These are phyloP conservation scores for Liasis olivaceus DNA, from an alignment of 2,797 vertebrate genomes.

Conservation along the genomic window DNA sequence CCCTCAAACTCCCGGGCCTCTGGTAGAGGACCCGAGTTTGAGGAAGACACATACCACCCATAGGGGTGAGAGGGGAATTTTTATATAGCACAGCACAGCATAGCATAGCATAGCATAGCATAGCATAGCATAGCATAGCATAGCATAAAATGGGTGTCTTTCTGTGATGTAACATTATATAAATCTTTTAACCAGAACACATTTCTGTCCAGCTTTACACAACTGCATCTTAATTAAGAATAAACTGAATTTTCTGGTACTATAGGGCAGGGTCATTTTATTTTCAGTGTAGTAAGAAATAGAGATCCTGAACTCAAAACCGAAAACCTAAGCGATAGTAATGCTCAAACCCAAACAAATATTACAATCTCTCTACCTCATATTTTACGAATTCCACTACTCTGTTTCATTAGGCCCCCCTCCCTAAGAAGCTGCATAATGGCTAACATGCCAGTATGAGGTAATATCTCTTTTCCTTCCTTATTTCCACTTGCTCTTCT, in stretches of 20 bases:
- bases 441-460: background rate
- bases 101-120: too few relatives aligned
- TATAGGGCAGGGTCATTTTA: background rate
- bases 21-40: too few relatives aligned
- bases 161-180: constrained; percentile 37
- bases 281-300: constrained; percentile 8
- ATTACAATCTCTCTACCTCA: background rate
- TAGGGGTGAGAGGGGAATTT: too few relatives aligned
- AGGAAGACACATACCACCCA: too few relatives aligned
- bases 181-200: constrained; percentile 39
- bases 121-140: too few relatives aligned
- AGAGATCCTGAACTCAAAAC: background rate
- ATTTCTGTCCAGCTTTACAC: constrained; percentile 30
- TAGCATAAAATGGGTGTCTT: background rate
- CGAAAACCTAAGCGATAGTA: background rate
- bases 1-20: too few relatives aligned
- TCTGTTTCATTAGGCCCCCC: background rate
- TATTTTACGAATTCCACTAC: background rate
- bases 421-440: background rate
- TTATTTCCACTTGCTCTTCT: background rate
- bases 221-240: constrained; percentile 32
- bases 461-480: background rate
- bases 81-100: too few relatives aligned
- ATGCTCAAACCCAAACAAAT: background rate
- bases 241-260: background rate